Conservation (phyloP, 2,113 vertebrate genomes). For the Coptodon bakossiorum region DNA sequence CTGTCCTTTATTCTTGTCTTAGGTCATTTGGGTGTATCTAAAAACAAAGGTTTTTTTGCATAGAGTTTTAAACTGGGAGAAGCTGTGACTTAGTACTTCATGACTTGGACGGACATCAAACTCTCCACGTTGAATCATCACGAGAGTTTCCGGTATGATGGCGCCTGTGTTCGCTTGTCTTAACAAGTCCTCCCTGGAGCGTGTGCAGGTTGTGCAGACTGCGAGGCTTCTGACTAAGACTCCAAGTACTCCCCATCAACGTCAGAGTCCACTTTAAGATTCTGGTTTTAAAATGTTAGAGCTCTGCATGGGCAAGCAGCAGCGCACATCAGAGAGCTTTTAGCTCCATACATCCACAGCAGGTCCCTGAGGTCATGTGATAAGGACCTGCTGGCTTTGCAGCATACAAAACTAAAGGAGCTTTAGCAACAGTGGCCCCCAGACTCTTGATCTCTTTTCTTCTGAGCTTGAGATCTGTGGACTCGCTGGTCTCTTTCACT, state of each 20-base stretch:
- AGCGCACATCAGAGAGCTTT: background rate
- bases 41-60: background rate
- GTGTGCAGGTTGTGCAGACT: background rate
- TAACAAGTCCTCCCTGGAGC: background rate
- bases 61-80: background rate
- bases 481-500: background rate
- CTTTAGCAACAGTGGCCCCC: background rate
- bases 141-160: background rate
- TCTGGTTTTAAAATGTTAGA: background rate
- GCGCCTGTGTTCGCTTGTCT: background rate
- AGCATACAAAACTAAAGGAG: background rate
- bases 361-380: background rate
- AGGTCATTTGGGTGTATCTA: background rate
- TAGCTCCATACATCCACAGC: background rate
- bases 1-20: background rate
- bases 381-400: background rate
- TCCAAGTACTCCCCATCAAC: background rate
- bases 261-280: background rate
- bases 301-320: background rate
- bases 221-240: background rate
- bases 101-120: background rate
- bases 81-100: background rate
- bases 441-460: background rate
- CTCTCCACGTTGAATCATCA: background rate
- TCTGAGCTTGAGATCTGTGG: background rate